These are phyloP conservation scores for Athalia cordata DNA, from an alignment of 2,888 invertebrate genomes.

Conservation along the genomic window DNA sequence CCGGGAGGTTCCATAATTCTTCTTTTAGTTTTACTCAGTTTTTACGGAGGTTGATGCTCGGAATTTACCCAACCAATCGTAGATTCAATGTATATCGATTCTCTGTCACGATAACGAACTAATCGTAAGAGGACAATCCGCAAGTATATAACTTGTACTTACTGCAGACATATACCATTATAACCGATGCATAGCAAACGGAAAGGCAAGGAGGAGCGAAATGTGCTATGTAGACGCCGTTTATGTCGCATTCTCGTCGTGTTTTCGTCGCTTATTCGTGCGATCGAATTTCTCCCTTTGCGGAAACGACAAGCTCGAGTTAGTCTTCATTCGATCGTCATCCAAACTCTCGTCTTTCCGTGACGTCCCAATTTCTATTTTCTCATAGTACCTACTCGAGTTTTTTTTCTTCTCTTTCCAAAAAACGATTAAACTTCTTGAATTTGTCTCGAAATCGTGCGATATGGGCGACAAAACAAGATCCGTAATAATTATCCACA, in stretches of 20 bases:
- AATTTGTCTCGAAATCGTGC: neutral
- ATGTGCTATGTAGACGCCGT: conserved; percentile 43
- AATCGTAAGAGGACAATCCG: conserved; percentile 37
- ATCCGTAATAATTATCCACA: neutral
- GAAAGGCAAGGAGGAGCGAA: neutral
- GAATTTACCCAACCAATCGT: conserved; percentile 31
- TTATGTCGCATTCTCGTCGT: conserved; percentile 37
- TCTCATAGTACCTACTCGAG: too few species aligned
- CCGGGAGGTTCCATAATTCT: conserved; percentile 71
- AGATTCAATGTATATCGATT: conserved; percentile 34
- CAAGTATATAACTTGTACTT: conserved; percentile 9
- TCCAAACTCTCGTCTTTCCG: conserved; percentile 31
- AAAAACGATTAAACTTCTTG: neutral
- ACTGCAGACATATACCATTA: too few species aligned
- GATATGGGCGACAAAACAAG: neutral
- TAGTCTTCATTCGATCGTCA: conserved; percentile 38
- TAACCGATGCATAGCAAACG: neutral
- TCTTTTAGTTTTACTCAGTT: conserved; percentile 52
- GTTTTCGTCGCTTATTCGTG: conserved; percentile 23
- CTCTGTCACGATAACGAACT: conserved; percentile 39
- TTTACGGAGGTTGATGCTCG: conserved; percentile 48
- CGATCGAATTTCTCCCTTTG: conserved; percentile 36
- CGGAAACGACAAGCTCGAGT: conserved; percentile 8
- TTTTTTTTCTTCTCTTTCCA: neutral
- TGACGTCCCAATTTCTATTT: too few species aligned